Conservation (phyloP, 2,888 invertebrate genomes). For the Melinaea marsaeus region DNA sequence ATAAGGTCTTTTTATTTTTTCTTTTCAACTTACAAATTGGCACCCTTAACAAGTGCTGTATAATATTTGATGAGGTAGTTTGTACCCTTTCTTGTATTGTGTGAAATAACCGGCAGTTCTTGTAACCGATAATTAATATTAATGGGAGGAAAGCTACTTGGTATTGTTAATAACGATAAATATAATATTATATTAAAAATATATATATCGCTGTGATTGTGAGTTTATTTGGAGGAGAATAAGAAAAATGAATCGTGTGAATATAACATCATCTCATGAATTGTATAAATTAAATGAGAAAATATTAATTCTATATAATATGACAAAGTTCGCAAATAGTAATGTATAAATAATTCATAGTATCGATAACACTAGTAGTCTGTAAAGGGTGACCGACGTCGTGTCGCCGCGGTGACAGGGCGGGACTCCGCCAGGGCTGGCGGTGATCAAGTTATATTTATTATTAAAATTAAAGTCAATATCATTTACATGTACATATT, state of each 20-base stretch:
- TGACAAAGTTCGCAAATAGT: constrained; percentile 31
- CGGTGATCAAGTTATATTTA: constrained; percentile 13
- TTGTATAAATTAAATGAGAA: background rate
- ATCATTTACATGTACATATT: too few species aligned
- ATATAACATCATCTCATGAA: background rate
- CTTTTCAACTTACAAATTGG: constrained; percentile 25
- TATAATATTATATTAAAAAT: too few species aligned
- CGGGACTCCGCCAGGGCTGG: constrained; percentile 56
- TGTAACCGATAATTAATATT: background rate
- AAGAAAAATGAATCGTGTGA: too few species aligned
- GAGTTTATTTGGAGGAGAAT: too few species aligned
- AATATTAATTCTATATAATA: constrained; percentile 13
- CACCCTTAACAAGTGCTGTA: constrained; percentile 8
- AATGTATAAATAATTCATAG: constrained; percentile 36
- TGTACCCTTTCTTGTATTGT: constrained; percentile 5
- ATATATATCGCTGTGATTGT: too few species aligned
- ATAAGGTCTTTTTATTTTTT: constrained; percentile 12
- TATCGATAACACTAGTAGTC: constrained; percentile 36
- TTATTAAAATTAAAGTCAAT: background rate
- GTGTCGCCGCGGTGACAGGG: constrained; percentile 69
- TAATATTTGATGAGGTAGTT: constrained; percentile 16
- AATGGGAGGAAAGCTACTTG: background rate
- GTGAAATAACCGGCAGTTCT: background rate
- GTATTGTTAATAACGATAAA: background rate
- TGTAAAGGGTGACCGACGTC: constrained; percentile 70